Evolutionary conservation across 2,888 invertebrate genomes (phyloP).

Genomic region (Silvanus unidentatus): DNA sequence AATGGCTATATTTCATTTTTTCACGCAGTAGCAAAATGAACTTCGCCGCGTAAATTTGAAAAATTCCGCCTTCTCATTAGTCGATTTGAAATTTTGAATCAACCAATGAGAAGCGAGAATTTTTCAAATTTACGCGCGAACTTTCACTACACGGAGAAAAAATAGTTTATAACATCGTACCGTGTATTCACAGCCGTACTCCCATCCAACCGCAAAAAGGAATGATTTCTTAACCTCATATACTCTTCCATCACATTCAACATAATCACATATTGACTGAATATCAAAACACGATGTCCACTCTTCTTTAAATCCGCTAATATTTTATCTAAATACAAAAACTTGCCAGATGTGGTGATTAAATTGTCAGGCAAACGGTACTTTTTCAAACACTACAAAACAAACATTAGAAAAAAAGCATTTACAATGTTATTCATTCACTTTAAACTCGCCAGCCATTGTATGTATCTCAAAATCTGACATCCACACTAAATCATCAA

Average conservation of each 20-base stretch:
- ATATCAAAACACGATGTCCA: slow-evolving; percentile 81
- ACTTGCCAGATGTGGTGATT: slow-evolving; percentile 83
- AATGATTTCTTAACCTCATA: slow-evolving; percentile 64
- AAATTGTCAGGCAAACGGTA: slow-evolving; percentile 61
- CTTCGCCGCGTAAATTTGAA: no score
- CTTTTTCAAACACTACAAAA: slow-evolving; percentile 55
- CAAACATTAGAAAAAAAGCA: slow-evolving; percentile 1
- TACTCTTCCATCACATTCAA: slow-evolving; percentile 89
- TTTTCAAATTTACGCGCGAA: no score
- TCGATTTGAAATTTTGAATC: no score
- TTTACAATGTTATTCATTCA: not conserved
- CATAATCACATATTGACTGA: slow-evolving; percentile 96
- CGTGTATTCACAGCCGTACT: slow-evolving; percentile 78
- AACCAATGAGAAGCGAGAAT: no score
- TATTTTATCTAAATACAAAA: slow-evolving; percentile 69
- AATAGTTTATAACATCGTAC: no score
- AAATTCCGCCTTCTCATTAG: no score
- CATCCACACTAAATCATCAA: slow-evolving; percentile 80
- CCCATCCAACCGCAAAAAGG: slow-evolving; percentile 83
- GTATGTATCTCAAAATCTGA: slow-evolving; percentile 90
- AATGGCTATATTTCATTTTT: no score
- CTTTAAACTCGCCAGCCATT: slow-evolving; percentile 49
- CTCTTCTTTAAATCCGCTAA: slow-evolving; percentile 66
- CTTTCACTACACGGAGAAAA: no score
- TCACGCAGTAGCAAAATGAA: not conserved